Conservation (phyloP, 1,140 invertebrate genomes). For the Drosophila subpulchrella region DNA sequence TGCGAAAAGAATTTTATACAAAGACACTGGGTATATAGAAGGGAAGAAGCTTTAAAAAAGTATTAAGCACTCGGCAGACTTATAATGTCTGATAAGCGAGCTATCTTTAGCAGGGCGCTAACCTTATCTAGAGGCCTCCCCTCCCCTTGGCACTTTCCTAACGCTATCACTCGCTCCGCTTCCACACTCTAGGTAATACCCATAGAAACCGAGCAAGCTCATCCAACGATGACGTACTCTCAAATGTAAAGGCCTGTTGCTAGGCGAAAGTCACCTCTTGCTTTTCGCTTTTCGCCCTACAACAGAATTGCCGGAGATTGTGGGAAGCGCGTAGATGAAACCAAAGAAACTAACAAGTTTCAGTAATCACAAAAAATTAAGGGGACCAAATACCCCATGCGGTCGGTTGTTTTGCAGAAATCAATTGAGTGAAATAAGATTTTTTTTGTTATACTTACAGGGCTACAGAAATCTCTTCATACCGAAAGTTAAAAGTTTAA, state of each 20-base stretch:
- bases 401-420: not conserved
- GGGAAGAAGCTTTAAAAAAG: slow-evolving; percentile 31
- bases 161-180: not conserved
- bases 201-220: slow-evolving; percentile 48
- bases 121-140: slow-evolving; percentile 46
- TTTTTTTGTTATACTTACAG: not conserved
- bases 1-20: slow-evolving; percentile 24
- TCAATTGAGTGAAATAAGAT: not conserved
- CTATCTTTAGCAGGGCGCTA: slow-evolving; percentile 54
- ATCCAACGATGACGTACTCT: slow-evolving; percentile 29
- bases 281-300: slow-evolving; percentile 2
- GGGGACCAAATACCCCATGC: not conserved
- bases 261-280: slow-evolving; percentile 13
- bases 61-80: slow-evolving; percentile 69
- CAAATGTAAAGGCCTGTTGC: slow-evolving; percentile 38
- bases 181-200: slow-evolving; percentile 45
- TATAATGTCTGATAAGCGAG: slow-evolving; percentile 68
- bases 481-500: too few species aligned
- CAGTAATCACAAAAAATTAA: slow-evolving; percentile 7
- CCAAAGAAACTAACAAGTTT: slow-evolving; percentile 14
- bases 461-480: too few species aligned
- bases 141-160: slow-evolving; percentile 3
- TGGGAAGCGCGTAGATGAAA: slow-evolving; percentile 6
- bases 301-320: slow-evolving; percentile 3
- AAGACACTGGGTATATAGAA: not conserved